Percentiles rank a stretch among this genome's conserved stretches.
These are phyloP conservation scores for Pantherophis guttatus DNA, from an alignment of 2,113 vertebrate genomes.

Conservation along the genomic window DNA sequence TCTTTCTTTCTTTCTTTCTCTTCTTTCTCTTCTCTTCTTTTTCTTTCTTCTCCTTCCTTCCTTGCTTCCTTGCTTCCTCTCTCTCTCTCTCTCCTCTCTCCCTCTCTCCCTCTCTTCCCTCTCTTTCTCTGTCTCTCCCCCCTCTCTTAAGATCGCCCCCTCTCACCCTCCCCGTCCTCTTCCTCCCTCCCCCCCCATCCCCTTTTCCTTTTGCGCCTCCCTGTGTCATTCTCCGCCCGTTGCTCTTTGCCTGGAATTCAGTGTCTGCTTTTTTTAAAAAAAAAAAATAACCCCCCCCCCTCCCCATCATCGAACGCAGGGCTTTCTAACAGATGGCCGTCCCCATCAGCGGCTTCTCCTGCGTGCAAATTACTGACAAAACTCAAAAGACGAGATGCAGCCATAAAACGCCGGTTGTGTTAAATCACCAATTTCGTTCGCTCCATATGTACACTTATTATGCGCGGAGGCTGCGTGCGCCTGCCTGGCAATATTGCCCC, in stretches of 20 bases:
- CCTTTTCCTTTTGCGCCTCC: background rate
- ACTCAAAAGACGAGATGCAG: background rate
- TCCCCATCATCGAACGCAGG: background rate
- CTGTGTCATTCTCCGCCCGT: too few species aligned
- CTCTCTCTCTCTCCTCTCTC: too few species aligned
- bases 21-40: fast-evolving
- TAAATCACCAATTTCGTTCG: background rate
- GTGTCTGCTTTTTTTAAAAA: too few species aligned
- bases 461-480: background rate
- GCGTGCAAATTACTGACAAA: fast-evolving
- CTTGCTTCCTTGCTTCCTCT: too few species aligned
- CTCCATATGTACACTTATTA: background rate
- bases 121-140: too few species aligned
- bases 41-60: too few species aligned
- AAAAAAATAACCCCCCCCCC: too few species aligned
- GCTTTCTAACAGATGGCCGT: background rate
- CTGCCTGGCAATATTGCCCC: fast-evolving
- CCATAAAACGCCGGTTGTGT: constrained; percentile 2
- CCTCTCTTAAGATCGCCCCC: background rate
- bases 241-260: background rate
- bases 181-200: too few species aligned
- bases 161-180: background rate
- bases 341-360: background rate
- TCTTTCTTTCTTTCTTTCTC: too few species aligned
- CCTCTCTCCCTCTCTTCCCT: too few species aligned